These are phyloP conservation scores for Phoxinus phoxinus DNA, from an alignment of 2,113 vertebrate species.

Conservation along the genomic window DNA sequence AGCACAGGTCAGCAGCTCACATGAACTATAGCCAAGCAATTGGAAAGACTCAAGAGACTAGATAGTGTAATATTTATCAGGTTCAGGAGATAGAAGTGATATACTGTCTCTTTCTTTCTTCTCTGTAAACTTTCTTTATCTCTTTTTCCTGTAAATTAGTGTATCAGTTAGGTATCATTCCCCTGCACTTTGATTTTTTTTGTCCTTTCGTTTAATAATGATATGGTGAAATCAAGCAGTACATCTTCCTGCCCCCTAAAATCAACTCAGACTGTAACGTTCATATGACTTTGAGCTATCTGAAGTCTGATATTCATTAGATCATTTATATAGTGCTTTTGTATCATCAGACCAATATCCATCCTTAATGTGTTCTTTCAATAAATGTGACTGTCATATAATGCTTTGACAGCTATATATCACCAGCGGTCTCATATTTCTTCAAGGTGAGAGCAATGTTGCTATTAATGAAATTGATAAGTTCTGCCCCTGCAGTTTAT, in stretches of 20 bases:
- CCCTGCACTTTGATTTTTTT: not conserved
- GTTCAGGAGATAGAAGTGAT: not conserved
- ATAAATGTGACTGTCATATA: conserved; percentile 26
- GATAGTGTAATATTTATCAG: conserved; percentile 10
- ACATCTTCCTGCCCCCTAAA: not conserved
- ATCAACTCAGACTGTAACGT: not conserved
- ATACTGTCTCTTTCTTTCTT: not conserved
- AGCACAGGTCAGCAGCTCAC: conserved; percentile 14
- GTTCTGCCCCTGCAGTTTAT: not conserved
- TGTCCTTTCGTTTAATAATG: not conserved
- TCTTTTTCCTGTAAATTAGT: conserved; percentile 1
- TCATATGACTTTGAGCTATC: conserved; percentile 1
- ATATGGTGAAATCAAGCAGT: not conserved
- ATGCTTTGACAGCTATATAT: conserved; percentile 20
- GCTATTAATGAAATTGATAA: not conserved
- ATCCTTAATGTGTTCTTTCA: conserved; percentile 31
- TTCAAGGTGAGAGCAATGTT: conserved; percentile 43
- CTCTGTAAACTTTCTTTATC: not conserved
- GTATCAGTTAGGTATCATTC: not conserved
- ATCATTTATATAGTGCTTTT: conserved; percentile 3
- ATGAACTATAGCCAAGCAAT: not conserved
- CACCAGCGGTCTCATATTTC: not conserved
- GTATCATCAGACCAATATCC: not conserved
- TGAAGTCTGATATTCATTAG: not conserved
- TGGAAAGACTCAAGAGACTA: not conserved